These are phyloP conservation scores for Stramonita haemastoma DNA, from an alignment of 2,888 invertebrate species.

Conservation along the genomic window DNA sequence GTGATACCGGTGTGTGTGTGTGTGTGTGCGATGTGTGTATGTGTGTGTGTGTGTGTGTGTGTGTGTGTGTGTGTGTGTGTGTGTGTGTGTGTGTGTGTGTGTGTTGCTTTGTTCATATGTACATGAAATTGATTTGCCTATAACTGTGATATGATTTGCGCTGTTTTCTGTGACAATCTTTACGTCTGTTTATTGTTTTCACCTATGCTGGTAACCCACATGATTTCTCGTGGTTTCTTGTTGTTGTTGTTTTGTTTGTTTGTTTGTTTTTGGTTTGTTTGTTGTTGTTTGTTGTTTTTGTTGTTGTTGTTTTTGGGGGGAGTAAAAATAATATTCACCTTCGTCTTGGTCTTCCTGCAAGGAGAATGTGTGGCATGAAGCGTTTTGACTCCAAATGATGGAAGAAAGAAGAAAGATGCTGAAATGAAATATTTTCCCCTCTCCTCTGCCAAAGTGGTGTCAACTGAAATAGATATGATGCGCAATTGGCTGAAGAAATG, in stretches of 20 bases:
- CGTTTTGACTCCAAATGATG: neutral
- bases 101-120: neutral
- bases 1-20: too few relatives aligned
- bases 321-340: too few relatives aligned
- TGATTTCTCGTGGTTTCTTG: neutral
- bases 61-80: neutral
- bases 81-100: neutral
- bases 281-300: too few relatives aligned
- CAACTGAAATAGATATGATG: neutral
- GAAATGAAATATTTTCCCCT: neutral
- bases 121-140: neutral
- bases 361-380: neutral
- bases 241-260: neutral
- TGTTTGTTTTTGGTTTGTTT: neutral
- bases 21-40: too few relatives aligned
- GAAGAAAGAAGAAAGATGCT: neutral
- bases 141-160: neutral
- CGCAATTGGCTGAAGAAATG: too few relatives aligned
- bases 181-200: neutral
- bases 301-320: neutral
- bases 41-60: too few relatives aligned
- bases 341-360: neutral
- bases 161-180: neutral
- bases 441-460: neutral
- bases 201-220: neutral